Evolutionary conservation across 1,140 invertebrate genomes (phyloP), one percentile per base, ranked within the genome.

Genomic region (Argopecten irradians): DNA sequence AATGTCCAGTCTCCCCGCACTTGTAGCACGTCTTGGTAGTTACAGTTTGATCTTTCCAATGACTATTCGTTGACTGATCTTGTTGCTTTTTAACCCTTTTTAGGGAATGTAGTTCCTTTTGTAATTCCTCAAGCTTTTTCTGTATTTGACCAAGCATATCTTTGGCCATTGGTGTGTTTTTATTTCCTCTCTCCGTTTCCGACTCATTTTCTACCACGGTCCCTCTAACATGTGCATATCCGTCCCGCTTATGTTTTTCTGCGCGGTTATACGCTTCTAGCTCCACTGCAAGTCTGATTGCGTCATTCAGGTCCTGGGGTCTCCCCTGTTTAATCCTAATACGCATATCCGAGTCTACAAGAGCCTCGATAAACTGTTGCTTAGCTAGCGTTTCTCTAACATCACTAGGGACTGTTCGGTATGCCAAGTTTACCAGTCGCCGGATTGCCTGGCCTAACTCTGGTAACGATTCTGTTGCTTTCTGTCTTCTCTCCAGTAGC

Each of bases 391-490:
- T 82, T 82, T 82, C 71, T 19, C 71, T 82, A 7, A 82, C 71
- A 33, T 82, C 71, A 28, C n/a, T 33, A 28, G 71, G 71, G 22
- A 33, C 71, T 19, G 71, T 82, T 19, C n/a, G 71, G 33, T 82
- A 82, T 7, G 33, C 71, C 71, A 28, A 33, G 19, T 39, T 39
- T 13, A 39, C 36, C 36, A 39, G 13, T 13, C 36, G 36, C 36
- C 36, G 36, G 36, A 39, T 28, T 8, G 71, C 71, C 33, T 82
- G 71, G 5, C 71, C 71, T 9, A 82, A 33, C 33, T 82, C 71
- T n/a, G 71, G 71, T 33, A 82, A 82, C 5, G 71, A 82, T 33
- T 82, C 71, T 82, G 71, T 82, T 33, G 71, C 71, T 33, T 82
- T 82, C 19, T 82, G 71, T n/a, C 33, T n/a, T 19, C 71, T 82